These are phyloP conservation scores for Callimorpha dominula DNA, from an alignment of 2,888 invertebrate genomes.

Conservation along the genomic window DNA sequence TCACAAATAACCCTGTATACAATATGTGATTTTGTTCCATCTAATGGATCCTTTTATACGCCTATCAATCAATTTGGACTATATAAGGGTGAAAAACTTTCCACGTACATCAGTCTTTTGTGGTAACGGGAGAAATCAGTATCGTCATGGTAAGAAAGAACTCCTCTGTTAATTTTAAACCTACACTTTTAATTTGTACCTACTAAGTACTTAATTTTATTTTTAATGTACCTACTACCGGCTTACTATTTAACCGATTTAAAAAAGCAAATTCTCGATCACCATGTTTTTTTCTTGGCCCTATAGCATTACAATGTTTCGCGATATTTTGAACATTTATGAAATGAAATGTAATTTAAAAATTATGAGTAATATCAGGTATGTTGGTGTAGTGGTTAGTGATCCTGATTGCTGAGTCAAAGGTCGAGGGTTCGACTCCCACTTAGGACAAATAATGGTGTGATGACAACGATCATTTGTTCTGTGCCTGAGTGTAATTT, in stretches of 20 bases:
- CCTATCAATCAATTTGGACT: conserved; percentile 68
- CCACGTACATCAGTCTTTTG: conserved; percentile 51
- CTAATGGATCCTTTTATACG: conserved; percentile 76
- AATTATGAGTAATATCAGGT: too few relatives aligned
- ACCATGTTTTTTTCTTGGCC: neutral
- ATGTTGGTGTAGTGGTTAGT: too few relatives aligned
- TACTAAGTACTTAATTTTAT: too few relatives aligned
- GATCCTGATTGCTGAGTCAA: too few relatives aligned
- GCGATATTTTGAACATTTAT: neutral
- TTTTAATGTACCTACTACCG: too few relatives aligned
- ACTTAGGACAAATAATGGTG: too few relatives aligned
- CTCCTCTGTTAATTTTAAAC: neutral
- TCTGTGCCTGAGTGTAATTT: too few relatives aligned
- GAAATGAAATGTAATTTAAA: too few relatives aligned
- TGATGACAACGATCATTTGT: too few relatives aligned
- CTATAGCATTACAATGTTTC: neutral
- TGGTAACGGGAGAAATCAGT: conserved; percentile 46
- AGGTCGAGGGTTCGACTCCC: too few relatives aligned
- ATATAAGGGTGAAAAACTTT: conserved; percentile 67
- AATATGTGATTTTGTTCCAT: conserved; percentile 47
- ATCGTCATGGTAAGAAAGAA: conserved; percentile 67
- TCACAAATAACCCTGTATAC: conserved; percentile 44
- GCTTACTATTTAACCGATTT: neutral
- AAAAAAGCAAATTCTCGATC: neutral
- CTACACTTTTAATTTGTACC: neutral